A percentile compares a stretch with the other conserved stretches of the same genome.
Conservation (phyloP, 2,113 vertebrate species). For the Zootoca vivipara region DNA sequence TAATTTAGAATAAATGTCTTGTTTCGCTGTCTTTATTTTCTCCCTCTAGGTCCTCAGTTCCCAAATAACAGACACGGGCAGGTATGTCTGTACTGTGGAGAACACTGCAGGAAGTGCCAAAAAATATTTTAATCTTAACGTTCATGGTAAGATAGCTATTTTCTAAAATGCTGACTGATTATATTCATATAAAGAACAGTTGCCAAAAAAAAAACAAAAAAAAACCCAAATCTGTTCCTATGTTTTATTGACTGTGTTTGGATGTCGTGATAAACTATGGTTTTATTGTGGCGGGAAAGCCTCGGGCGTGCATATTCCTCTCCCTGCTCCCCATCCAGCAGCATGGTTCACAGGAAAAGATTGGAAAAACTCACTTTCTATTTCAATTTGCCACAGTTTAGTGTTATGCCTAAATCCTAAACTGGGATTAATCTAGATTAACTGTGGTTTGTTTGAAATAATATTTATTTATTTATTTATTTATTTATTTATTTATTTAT, state of each 20-base stretch:
- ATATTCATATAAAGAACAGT: neutral
- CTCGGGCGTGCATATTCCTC: no score
- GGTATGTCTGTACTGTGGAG: conserved; percentile 87
- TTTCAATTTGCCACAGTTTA: no score
- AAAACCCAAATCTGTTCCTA: neutral
- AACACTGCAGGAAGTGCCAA: conserved; percentile 91
- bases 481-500: no score
- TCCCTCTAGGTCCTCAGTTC: conserved; percentile 82
- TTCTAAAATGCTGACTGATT: neutral
- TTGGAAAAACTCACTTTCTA: no score
- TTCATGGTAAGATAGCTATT: conserved; percentile 83
- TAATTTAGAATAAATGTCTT: neutral
- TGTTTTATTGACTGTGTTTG: neutral
- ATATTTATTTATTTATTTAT: no score
- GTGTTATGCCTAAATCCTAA: no score
- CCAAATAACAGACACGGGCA: conserved; percentile 88
- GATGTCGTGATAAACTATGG: neutral
- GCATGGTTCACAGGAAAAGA: no score
- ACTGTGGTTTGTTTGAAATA: no score
- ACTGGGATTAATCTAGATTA: no score
- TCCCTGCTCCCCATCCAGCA: no score
- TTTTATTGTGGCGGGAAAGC: neutral
- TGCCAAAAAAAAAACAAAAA: no score
- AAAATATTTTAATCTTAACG: conserved; percentile 92
- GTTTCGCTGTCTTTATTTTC: conserved; percentile 15